Conservation (phyloP, 2,888 invertebrate species). For the Shargacucullia verbasci region DNA sequence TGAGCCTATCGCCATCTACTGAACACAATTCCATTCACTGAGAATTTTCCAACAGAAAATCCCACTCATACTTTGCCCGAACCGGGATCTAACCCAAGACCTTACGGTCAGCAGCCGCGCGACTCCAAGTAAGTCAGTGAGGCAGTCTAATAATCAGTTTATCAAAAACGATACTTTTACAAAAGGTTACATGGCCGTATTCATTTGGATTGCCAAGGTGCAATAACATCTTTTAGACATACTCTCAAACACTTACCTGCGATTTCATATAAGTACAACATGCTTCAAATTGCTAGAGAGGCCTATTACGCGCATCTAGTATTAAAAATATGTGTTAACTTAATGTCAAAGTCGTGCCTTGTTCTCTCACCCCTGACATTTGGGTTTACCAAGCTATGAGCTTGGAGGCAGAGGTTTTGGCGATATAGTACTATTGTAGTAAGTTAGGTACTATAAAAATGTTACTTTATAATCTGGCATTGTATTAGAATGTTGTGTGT, state of each 20-base stretch:
- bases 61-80: too few species aligned
- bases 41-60: too few species aligned
- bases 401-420: constrained; percentile 35
- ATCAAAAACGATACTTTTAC: too few species aligned
- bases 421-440: constrained; percentile 33
- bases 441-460: not conserved
- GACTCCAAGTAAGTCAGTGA: too few species aligned
- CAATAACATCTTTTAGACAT: not conserved
- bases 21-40: too few species aligned
- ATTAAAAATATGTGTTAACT: constrained; percentile 43
- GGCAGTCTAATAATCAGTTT: too few species aligned
- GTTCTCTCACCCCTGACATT: constrained; percentile 69
- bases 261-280: constrained; percentile 2
- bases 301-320: constrained; percentile 29
- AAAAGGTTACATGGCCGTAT: too few species aligned
- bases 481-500: too few species aligned
- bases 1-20: too few species aligned
- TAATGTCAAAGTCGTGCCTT: constrained; percentile 75
- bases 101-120: too few species aligned
- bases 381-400: constrained; percentile 17
- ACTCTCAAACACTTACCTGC: constrained; percentile 4
- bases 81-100: too few species aligned
- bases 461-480: not conserved
- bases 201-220: not conserved
- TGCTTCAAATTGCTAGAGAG: constrained; percentile 16